phyloP scores from a whole-genome alignment of 2,888 invertebrate genomes.

The Rhagophthalmus giganteus region DNA sequence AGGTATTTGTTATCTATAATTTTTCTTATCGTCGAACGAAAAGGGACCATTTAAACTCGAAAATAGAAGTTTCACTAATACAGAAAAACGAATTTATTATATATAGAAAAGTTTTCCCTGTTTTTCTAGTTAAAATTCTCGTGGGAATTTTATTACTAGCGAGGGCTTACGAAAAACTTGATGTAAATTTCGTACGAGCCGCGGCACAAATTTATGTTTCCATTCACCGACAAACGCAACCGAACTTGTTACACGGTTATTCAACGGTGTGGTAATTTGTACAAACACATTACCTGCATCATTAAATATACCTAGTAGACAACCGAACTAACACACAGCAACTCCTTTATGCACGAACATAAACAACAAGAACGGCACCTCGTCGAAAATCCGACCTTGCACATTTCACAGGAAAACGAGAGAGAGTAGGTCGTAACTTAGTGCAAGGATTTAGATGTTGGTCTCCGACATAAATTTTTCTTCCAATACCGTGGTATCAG shows the following conservation, averaged over 20 bases:
- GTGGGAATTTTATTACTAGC: too few species aligned
- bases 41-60: too few species aligned
- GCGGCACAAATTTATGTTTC: conserved; percentile 14
- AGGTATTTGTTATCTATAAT: too few species aligned
- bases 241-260: conserved; percentile 17
- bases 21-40: too few species aligned
- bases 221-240: conserved; percentile 19
- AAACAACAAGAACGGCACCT: conserved; percentile 27
- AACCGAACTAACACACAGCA: conserved; percentile 19
- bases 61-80: too few species aligned
- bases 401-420: conserved; percentile 27
- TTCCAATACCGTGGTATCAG: conserved; percentile 31
- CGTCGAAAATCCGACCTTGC: conserved; percentile 29
- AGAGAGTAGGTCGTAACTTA: conserved; percentile 30
- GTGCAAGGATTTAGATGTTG: conserved; percentile 31
- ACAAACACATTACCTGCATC: conserved; percentile 24
- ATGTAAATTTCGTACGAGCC: too few species aligned
- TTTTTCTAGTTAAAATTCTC: too few species aligned
- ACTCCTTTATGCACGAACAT: conserved; percentile 23
- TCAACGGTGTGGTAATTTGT: conserved; percentile 23
- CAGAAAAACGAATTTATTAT: too few species aligned
- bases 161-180: too few species aligned
- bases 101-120: too few species aligned
- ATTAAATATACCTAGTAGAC: too few species aligned
- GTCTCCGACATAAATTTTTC: conserved; percentile 32